Conservation (phyloP, 1,140 invertebrate genomes). For the Copidosoma floridanum region DNA sequence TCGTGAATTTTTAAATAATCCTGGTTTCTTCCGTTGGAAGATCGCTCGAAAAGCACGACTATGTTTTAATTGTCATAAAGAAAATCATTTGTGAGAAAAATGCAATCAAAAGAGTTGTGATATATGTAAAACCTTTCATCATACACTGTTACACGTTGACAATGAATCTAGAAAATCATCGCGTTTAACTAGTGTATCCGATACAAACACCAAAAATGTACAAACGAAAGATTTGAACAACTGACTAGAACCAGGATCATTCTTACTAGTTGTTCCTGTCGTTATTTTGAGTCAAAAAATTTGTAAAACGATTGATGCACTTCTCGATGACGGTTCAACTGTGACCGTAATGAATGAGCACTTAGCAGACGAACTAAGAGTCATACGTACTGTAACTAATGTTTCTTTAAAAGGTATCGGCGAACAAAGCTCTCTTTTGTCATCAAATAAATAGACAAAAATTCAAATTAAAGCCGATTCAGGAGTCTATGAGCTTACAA, state of each 20-base stretch:
- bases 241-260: background rate
- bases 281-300: background rate
- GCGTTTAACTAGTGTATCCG: background rate
- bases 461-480: background rate
- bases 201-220: background rate
- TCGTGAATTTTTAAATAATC: background rate
- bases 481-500: background rate
- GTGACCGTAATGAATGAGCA: no score
- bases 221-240: no score
- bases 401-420: background rate
- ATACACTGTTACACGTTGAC: no score
- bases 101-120: background rate
- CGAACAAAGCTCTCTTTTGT: background rate
- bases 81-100: background rate
- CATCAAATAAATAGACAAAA: background rate
- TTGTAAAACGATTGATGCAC: background rate
- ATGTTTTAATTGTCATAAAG: background rate
- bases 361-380: background rate
- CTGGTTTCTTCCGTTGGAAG: background rate
- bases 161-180: background rate
- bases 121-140: background rate
- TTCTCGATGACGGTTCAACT: background rate
- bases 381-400: background rate
- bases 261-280: background rate
- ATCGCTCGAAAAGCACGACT: background rate